These are phyloP conservation scores for Bettongia penicillata DNA, from an alignment of 2,113 vertebrate species.

Conservation along the genomic window DNA sequence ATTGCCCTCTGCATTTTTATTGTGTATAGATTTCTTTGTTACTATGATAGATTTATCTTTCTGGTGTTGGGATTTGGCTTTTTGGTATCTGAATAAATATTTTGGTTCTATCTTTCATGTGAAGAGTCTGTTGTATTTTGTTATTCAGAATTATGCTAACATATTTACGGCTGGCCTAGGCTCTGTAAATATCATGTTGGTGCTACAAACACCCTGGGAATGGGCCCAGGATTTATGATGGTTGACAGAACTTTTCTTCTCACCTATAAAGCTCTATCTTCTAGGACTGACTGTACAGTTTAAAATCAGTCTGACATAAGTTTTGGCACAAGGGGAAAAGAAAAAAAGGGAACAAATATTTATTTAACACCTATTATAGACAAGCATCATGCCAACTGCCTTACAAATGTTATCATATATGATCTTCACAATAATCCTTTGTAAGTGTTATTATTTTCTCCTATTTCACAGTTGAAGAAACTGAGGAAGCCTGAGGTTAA, in stretches of 20 bases:
- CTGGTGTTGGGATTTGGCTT: too few relatives aligned
- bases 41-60: too few relatives aligned
- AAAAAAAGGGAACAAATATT: not conserved
- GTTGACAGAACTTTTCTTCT: not conserved
- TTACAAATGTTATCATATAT: not conserved
- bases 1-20: too few relatives aligned
- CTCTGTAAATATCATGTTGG: too few relatives aligned
- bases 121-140: too few relatives aligned
- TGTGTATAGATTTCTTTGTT: too few relatives aligned
- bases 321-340: rapidly evolving
- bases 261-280: rapidly evolving
- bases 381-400: not conserved
- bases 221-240: not conserved
- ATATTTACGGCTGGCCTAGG: too few relatives aligned
- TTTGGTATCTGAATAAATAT: too few relatives aligned
- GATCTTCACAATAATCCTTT: not conserved
- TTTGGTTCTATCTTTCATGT: too few relatives aligned
- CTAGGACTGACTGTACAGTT: not conserved
- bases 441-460: not conserved
- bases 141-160: too few relatives aligned
- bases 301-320: not conserved
- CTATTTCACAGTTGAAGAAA: not conserved
- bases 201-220: not conserved
- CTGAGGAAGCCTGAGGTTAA: not conserved
- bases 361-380: not conserved